Evolutionary conservation across 2,797 vertebrate genomes (phyloP).

Genomic region (Circus cinereus): DNA sequence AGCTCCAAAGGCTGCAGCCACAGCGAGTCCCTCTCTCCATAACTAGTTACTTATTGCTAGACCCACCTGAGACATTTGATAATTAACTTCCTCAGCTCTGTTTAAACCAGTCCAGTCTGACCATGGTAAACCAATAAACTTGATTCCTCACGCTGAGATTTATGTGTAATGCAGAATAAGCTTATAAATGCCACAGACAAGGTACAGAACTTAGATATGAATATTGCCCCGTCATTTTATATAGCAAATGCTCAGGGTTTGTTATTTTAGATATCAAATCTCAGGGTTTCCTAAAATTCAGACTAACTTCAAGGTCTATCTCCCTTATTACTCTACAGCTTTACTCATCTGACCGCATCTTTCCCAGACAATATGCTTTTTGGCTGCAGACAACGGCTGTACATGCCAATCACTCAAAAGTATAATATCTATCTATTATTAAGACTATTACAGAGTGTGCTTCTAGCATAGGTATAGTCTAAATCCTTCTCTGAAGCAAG

Average conservation of each 20-base stretch:
- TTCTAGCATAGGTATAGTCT: neutral
- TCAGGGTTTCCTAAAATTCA: neutral
- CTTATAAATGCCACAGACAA: neutral
- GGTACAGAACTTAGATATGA: neutral
- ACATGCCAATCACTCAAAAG: neutral
- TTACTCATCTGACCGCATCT: neutral
- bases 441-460: neutral
- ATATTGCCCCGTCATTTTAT: neutral
- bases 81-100: conserved; percentile 74
- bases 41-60: conserved; percentile 76
- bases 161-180: neutral
- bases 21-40: neutral
- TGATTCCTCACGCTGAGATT: conserved; percentile 23
- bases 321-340: neutral
- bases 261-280: neutral
- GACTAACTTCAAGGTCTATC: neutral
- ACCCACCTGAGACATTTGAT: conserved; percentile 62
- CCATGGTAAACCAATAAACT: conserved; percentile 49
- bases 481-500: neutral
- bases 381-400: neutral
- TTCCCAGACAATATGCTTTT: neutral
- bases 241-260: fast-evolving
- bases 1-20: neutral
- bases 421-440: neutral
- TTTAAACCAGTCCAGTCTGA: conserved; percentile 70